Conservation (phyloP, 2,888 invertebrate species). For the Hemicrepidius hirtus region DNA sequence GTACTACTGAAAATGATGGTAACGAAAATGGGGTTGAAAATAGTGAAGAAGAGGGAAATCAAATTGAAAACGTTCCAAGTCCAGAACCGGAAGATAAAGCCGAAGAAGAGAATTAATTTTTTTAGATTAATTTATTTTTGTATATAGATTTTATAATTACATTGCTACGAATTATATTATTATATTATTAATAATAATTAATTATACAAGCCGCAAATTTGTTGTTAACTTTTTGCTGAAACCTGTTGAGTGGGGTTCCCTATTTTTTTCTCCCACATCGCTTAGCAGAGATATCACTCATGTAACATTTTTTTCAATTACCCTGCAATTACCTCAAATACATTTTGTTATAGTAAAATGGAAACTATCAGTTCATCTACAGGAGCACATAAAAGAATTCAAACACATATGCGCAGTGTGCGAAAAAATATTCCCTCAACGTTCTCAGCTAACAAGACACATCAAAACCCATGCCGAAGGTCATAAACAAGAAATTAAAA, state of each 20-base stretch:
- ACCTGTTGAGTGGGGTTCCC: no score
- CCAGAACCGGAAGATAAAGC: background rate
- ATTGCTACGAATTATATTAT: background rate
- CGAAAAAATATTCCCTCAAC: conserved; percentile 39
- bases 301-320: no score
- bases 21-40: background rate
- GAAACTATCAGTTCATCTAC: conserved; percentile 38
- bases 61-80: background rate
- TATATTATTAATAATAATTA: no score
- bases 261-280: no score
- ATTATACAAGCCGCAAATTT: no score
- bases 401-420: conserved; percentile 41
- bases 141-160: background rate
- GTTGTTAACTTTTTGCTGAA: no score
- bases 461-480: conserved; percentile 40
- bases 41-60: background rate
- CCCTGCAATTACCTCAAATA: no score
- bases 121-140: background rate
- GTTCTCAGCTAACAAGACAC: conserved; percentile 40
- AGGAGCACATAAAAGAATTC: conserved; percentile 19
- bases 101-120: background rate
- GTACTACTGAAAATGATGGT: background rate
- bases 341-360: conserved; percentile 32
- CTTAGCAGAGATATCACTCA: no score
- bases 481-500: conserved; percentile 31